Evolutionary conservation across 2,113 vertebrate species (phyloP), one percentile per base, ranked within the genome.

Genomic region (Nannospalax galili): DNA sequence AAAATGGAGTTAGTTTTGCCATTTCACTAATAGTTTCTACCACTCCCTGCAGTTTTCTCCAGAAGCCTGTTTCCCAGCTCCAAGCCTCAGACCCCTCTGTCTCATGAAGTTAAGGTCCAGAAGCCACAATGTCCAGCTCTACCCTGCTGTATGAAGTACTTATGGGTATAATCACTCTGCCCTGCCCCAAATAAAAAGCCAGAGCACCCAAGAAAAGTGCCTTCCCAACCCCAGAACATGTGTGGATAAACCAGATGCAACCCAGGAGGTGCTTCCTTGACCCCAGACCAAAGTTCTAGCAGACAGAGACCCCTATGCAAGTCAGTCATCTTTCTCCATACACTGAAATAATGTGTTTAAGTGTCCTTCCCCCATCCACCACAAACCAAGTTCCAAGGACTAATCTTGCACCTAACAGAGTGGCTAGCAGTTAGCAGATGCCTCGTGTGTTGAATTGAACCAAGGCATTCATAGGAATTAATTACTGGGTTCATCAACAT

Each of bases 91-190:
- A 77, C 52, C 70, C 22, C 11, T 1, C 26, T 64, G 78, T 5
- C 58, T 24, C 58, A 64, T 20, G 16, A 48, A 75, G 48, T 56
- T 16, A 58, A 79, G 9, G 45, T 77, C 15, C 45, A 85, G 64
- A 96, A 7, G 5, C 37, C 20, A 14, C 3, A 62, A 42, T 32
- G 52, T 22, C 67, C 52, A 62, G 11, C 67, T 52, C 86, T 11
- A 30, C 17, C 11, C 10, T 32, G 1, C n/a, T 74, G 37, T 60
- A 14, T 28, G 28, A 30, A 48, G 10, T 30, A 2, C 0, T 0
- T 20, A 30, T 1, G 7, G 11, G 1, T 74, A 22, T 4, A 37
- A 35, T 58, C 32, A 10, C 37, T 56, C 52, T 77, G 20, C 52
- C 37, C 48, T 32, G 17, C 20, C 26, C 7, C 60, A 15, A 8